Percentiles rank a stretch among this genome's conserved stretches.
These are phyloP conservation scores for Saccopteryx bilineata DNA, from an alignment of 2,113 vertebrate genomes.

Conservation along the genomic window DNA sequence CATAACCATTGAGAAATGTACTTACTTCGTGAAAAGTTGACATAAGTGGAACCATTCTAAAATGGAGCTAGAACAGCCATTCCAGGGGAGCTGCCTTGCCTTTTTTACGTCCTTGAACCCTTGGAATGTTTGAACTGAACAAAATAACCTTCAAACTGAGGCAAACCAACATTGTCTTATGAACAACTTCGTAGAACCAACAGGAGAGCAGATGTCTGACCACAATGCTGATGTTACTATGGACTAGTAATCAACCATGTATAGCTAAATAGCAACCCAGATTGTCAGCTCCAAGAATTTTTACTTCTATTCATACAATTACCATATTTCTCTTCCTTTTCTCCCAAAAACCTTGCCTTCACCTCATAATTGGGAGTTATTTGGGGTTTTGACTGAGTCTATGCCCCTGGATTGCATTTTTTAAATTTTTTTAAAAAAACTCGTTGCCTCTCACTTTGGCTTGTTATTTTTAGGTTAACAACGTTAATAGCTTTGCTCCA, in stretches of 20 bases:
- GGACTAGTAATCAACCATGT: not conserved
- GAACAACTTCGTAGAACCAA: not conserved
- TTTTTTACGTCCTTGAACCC: not conserved
- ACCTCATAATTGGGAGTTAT: not conserved
- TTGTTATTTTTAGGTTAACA: not conserved
- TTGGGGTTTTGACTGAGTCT: not conserved
- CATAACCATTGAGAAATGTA: fast-evolving
- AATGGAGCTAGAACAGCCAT: not conserved
- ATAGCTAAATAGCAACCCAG: not conserved
- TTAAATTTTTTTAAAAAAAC: not conserved
- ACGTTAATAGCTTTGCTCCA: fast-evolving
- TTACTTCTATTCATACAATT: not conserved
- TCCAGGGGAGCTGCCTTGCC: not conserved
- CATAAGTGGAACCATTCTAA: not conserved
- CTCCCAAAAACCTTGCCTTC: not conserved
- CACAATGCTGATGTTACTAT: not conserved
- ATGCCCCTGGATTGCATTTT: not conserved
- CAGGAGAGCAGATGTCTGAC: not conserved
- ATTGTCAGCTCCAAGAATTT: not conserved
- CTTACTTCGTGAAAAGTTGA: no score
- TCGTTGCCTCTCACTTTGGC: not conserved
- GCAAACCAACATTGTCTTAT: not conserved
- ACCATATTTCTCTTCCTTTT: not conserved
- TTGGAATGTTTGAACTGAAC: not conserved
- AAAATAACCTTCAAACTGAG: not conserved